Conservation (phyloP, 2,113 vertebrate species). For the Alethe castanea region DNA sequence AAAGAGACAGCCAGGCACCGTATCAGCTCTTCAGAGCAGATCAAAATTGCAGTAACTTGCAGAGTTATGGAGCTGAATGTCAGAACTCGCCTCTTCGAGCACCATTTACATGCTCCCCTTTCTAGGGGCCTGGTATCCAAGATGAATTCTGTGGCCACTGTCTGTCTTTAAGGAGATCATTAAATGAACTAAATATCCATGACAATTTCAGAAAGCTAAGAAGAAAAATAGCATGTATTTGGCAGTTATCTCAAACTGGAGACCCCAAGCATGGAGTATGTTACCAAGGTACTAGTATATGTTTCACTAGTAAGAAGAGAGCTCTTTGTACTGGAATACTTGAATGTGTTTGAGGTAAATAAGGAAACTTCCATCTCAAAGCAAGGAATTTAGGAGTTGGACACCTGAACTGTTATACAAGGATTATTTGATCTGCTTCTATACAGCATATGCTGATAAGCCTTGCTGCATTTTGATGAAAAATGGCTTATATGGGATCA, state of each 20-base stretch:
- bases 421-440: background rate
- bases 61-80: background rate
- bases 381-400: background rate
- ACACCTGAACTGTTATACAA: background rate
- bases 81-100: background rate
- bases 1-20: constrained; percentile 47
- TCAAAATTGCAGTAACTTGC: constrained; percentile 27
- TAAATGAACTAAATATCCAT: background rate
- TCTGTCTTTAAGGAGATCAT: background rate
- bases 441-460: background rate
- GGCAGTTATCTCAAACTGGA: background rate
- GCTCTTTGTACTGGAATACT: background rate
- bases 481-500: background rate
- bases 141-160: background rate
- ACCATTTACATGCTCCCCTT: background rate
- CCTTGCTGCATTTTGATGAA: background rate
- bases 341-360: background rate
- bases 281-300: background rate
- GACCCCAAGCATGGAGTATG: accelerated
- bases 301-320: background rate
- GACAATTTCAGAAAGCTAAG: background rate
- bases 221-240: background rate
- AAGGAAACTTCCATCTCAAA: background rate
- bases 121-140: background rate
- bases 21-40: constrained; percentile 14